Evolutionary conservation across 2,113 vertebrate species (phyloP).

Genomic region (Nesoenas mayeri): DNA sequence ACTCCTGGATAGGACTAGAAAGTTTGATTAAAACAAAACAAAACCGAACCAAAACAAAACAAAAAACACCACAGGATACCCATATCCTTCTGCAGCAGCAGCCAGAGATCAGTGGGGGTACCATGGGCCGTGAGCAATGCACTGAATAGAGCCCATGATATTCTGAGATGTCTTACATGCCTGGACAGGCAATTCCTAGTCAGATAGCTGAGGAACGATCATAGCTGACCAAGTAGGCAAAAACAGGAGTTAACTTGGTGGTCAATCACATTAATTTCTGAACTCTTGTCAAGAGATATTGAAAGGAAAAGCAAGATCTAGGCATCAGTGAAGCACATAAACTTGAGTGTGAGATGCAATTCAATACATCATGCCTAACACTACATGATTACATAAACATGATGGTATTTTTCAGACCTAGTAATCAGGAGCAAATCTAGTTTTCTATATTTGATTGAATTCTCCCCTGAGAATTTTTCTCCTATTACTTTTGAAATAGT

Average conservation of each 20-base stretch:
- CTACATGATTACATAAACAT: background rate
- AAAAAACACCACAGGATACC: background rate
- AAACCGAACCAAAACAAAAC: background rate
- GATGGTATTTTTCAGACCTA: background rate
- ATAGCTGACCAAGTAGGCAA: background rate
- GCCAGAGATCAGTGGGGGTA: background rate
- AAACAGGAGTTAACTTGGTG: background rate
- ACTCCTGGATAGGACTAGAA: background rate
- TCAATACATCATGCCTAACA: background rate
- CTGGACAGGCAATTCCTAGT: background rate
- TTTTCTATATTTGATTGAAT: background rate
- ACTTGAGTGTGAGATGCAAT: background rate
- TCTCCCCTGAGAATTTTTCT: background rate
- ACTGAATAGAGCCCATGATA: background rate
- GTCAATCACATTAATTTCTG: background rate
- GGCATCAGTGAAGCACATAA: background rate
- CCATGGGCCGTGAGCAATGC: fast-evolving
- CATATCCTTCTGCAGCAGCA: background rate
- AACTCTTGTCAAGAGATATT: background rate
- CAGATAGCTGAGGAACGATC: background rate
- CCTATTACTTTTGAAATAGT: background rate
- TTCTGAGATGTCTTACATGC: background rate
- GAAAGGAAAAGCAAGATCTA: background rate
- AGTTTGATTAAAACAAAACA: background rate
- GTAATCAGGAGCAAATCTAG: background rate